phyloP scores from a whole-genome alignment of 2,888 invertebrate genomes.

The Pilophorus perplexus region DNA sequence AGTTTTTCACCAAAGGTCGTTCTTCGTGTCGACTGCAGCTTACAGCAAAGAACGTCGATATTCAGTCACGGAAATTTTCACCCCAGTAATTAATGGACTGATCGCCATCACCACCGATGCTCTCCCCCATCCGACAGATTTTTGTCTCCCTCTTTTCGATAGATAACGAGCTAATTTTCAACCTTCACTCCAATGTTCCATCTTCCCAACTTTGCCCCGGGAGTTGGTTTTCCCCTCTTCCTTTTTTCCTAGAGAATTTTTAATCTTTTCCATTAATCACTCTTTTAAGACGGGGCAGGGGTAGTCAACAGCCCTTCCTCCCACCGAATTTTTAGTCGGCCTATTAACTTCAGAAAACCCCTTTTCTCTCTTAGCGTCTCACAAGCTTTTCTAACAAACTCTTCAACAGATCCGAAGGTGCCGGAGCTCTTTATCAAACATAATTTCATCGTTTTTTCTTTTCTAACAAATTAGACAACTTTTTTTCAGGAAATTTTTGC shows the following conservation, averaged over 20 bases:
- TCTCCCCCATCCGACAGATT: neutral
- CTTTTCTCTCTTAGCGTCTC: neutral
- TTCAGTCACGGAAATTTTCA: no score
- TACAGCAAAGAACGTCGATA: no score
- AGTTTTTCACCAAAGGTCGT: no score
- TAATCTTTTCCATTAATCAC: conserved; percentile 38
- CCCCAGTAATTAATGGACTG: no score
- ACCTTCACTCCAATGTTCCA: neutral
- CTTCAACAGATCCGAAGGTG: conserved; percentile 36
- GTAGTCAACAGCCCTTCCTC: conserved; percentile 5
- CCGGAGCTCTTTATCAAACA: conserved; percentile 36
- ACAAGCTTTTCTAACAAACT: conserved; percentile 20
- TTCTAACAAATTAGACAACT: conserved; percentile 34
- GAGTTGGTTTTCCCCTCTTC: neutral
- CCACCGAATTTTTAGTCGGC: conserved; percentile 31
- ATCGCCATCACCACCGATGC: neutral
- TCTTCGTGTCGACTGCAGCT: no score
- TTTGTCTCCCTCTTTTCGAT: conserved; percentile 13
- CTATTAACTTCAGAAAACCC: conserved; percentile 31
- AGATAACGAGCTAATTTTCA: conserved; percentile 32
- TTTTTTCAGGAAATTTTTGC: conserved; percentile 23
- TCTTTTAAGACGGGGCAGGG: conserved; percentile 18
- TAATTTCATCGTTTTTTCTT: conserved; percentile 34
- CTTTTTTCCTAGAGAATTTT: no score
- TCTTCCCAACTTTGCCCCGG: neutral